These are phyloP conservation scores for Amphiura filiformis DNA, from an alignment of 35 echinoderm and acorn worm genomes.

Conservation along the genomic window DNA sequence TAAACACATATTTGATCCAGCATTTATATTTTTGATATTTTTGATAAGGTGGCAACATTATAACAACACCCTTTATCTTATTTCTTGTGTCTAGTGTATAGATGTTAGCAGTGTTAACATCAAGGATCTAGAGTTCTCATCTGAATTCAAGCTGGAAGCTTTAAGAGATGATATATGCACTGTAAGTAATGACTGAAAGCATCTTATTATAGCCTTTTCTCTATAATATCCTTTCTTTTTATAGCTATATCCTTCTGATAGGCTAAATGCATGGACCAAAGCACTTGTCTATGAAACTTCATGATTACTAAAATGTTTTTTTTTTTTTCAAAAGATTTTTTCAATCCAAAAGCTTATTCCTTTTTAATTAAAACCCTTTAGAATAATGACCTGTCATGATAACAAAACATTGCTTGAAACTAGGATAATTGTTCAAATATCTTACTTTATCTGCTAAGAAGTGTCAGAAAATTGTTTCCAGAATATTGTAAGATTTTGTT, in stretches of 20 bases:
- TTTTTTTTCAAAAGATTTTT: background rate
- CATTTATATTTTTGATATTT: no score
- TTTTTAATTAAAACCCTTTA: background rate
- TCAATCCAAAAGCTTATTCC: background rate
- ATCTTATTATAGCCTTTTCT: background rate
- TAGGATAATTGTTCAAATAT: no score
- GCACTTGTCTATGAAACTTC: background rate
- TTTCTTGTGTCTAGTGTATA: constrained; percentile 68
- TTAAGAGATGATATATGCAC: constrained; percentile 68
- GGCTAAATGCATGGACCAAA: background rate
- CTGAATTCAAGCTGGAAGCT: constrained; percentile 82
- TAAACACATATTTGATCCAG: no score
- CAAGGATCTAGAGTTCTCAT: constrained; percentile 83
- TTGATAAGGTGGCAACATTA: no score
- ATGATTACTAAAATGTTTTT: background rate
- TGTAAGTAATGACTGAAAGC: constrained; percentile 43
- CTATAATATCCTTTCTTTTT: background rate
- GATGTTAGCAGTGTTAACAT: constrained; percentile 74
- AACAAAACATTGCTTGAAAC: no score
- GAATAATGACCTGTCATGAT: no score
- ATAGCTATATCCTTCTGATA: background rate
- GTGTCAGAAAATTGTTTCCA: no score
- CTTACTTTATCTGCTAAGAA: no score
- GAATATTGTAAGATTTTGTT: no score
- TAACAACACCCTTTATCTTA: no score